Conservation (phyloP, 2,888 invertebrate species). For the Epiperipatus broadwayi region DNA sequence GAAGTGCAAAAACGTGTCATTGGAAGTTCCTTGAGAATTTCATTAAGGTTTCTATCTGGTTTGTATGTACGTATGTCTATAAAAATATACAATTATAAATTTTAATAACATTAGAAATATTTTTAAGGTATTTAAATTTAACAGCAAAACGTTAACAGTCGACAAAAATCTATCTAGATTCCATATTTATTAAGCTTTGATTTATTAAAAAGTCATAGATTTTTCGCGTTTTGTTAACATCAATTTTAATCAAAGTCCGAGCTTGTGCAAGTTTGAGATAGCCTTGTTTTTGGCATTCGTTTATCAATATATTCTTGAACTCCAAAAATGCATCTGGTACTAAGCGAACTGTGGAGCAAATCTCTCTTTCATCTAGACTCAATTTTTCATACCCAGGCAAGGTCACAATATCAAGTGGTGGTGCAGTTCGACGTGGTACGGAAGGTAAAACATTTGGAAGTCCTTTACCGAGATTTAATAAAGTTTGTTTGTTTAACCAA, state of each 20-base stretch:
- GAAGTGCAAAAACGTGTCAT: too few relatives aligned
- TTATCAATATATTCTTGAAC: conserved; percentile 49
- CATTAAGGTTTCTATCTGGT: too few relatives aligned
- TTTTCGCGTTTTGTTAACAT: conserved; percentile 70
- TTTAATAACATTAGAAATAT: too few relatives aligned
- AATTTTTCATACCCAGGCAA: conserved; percentile 57
- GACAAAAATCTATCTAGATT: too few relatives aligned
- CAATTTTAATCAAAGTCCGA: conserved; percentile 63
- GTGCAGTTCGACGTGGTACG: conserved; percentile 25
- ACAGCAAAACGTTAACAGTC: too few relatives aligned
- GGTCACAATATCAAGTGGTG: conserved; percentile 45
- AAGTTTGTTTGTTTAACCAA: conserved; percentile 24
- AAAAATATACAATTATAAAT: too few relatives aligned
- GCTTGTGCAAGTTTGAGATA: conserved; percentile 55
- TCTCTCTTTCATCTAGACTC: conserved; percentile 44
- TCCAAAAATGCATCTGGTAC: conserved; percentile 57
- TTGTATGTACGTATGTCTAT: too few relatives aligned
- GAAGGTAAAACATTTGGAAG: conserved; percentile 18
- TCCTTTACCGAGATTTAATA: conserved; percentile 18
- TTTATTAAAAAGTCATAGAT: conserved; percentile 44
- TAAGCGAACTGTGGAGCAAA: conserved; percentile 55
- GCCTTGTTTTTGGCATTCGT: conserved; percentile 56
- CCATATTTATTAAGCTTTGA: too few relatives aligned
- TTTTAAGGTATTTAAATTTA: too few relatives aligned
- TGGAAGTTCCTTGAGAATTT: too few relatives aligned